Evolutionary conservation across 1,140 invertebrate species (phyloP), one percentile per base, ranked within the genome.

Genomic region (Brachionus angularis): DNA sequence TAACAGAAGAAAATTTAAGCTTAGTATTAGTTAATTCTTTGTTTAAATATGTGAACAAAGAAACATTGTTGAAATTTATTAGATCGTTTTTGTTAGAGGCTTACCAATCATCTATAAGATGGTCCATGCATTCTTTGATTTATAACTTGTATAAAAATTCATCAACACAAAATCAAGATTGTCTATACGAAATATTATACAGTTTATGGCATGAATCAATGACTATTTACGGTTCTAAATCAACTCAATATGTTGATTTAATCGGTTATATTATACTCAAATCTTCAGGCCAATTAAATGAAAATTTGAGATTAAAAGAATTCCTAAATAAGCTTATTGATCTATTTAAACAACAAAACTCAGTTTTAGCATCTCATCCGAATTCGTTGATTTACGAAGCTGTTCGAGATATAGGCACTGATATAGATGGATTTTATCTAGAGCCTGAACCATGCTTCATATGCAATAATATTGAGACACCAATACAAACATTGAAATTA

Each of bases 401-500:
- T 74, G 77, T 73, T 10, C 25, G 14, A 36, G 16, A 4, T 2
- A 23, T 70, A 1, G 12, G 18, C 5, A 90, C 96, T 10, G 92
- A 96, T 77, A 86, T 97, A 49, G 93, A 96, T 80, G 93, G 94
- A 0, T 96, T 92, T 80, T 98, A 93, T 79, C 82, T 97, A 36
- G 94, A 98, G 83, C 93, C 91, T 73, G 93, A 96, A 77, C 94
- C 94, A 0, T 98, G 94, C 78, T 85, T 96, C 21, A 93, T 96
- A 0, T 98, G 94, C 79, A 96, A 96, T 80, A 96, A 96, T 83
- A 92, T 93, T 0, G 94, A 98, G 81, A 89, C 96, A 14, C 88
- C 92, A 1, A 90, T 73, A 12, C 74, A 80, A 78, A 81, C 75
- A 53, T 89, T 96, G 42, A 98, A 98, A 81, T 81, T 98, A 33